Percentiles rank a stretch among this genome's conserved stretches.
Conservation (phyloP, 2,888 invertebrate species). For the Lasioglossum morio region DNA sequence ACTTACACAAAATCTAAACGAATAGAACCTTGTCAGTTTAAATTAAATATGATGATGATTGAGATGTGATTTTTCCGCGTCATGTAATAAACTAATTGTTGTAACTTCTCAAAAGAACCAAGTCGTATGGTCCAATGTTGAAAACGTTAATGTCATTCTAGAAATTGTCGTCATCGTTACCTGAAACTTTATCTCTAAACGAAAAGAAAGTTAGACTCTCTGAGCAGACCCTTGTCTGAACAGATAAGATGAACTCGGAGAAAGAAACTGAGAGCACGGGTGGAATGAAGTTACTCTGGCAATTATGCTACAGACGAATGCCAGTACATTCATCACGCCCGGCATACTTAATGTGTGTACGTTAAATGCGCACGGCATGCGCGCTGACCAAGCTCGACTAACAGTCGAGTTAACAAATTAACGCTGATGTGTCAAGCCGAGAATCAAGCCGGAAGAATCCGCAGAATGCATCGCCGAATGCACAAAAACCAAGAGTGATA, state of each 20-base stretch:
- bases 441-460: constrained; percentile 68
- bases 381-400: constrained; percentile 70
- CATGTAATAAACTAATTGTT: no score
- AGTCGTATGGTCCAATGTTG: no score
- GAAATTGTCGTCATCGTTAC: background rate
- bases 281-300: constrained; percentile 66
- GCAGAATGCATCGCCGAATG: constrained; percentile 19
- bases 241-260: background rate
- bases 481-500: constrained; percentile 16
- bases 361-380: constrained; percentile 75
- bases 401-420: constrained; percentile 78
- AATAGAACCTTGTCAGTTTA: no score
- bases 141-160: no score
- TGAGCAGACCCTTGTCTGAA: background rate
- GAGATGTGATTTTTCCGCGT: no score
- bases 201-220: background rate
- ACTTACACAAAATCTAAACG: no score
- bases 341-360: constrained; percentile 73
- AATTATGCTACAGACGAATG: constrained; percentile 76
- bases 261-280: constrained; percentile 31
- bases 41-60: no score
- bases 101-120: no score
- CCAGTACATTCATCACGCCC: constrained; percentile 75
- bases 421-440: constrained; percentile 74
- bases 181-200: background rate